Evolutionary conservation across 2,797 vertebrate species (phyloP).

Genomic region (Todus mexicanus): DNA sequence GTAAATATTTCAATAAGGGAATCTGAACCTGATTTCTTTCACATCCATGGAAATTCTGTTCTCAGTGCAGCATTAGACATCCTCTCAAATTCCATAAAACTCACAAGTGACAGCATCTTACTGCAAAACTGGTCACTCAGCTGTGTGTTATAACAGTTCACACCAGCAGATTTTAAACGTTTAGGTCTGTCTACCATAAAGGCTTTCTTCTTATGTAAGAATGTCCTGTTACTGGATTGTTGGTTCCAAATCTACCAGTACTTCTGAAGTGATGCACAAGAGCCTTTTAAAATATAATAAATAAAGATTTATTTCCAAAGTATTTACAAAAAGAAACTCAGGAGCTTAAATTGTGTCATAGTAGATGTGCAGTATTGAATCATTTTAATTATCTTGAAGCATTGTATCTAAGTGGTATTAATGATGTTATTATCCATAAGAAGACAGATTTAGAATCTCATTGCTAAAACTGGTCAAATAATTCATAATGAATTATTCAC

Average conservation of each 20-base stretch:
- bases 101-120: neutral
- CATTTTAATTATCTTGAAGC: neutral
- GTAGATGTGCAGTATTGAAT: neutral
- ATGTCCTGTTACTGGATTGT: neutral
- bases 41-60: neutral
- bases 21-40: neutral
- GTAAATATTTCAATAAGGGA: neutral
- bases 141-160: neutral
- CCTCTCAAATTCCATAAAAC: neutral
- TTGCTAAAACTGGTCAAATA: conserved; percentile 67
- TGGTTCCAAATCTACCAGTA: neutral
- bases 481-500: conserved; percentile 70
- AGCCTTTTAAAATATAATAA: neutral
- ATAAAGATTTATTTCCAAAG: neutral
- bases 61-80: neutral
- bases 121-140: neutral
- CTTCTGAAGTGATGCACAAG: neutral
- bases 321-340: neutral
- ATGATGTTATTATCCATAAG: conserved; percentile 41
- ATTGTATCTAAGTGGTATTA: conserved; percentile 21
- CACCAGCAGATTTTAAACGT: neutral
- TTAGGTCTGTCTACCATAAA: neutral
- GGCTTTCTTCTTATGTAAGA: neutral
- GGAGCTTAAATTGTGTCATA: neutral
- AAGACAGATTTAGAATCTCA: conserved; percentile 65